Conservation (phyloP, 2,888 invertebrate genomes). For the Drosophila cognata region DNA sequence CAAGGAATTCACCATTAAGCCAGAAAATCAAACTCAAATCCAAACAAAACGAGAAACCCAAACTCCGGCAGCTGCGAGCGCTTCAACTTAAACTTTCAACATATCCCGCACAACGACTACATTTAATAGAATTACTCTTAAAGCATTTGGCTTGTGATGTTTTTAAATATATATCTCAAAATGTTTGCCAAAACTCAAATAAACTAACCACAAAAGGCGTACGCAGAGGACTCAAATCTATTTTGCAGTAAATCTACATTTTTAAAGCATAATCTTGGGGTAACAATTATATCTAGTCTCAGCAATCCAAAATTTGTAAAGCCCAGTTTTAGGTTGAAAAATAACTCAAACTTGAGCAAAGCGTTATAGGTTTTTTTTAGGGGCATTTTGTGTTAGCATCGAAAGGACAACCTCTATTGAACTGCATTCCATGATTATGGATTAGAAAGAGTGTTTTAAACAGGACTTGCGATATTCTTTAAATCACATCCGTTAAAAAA, state of each 20-base stretch:
- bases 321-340: no score
- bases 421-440: not conserved
- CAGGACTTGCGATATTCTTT: no score
- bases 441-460: no score
- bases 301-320: no score
- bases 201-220: slow-evolving; percentile 12
- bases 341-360: not conserved
- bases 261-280: not conserved
- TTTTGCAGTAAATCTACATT: not conserved
- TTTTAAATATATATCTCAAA: slow-evolving; percentile 18
- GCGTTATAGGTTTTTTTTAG: no score
- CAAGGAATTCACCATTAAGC: slow-evolving; percentile 24
- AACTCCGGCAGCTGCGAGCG: slow-evolving; percentile 4
- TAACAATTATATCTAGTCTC: not conserved
- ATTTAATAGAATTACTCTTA: slow-evolving; percentile 9
- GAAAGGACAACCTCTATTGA: not conserved
- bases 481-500: no score
- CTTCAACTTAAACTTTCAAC: slow-evolving; percentile 12
- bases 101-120: slow-evolving; percentile 14
- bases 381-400: not conserved
- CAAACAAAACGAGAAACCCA: not conserved
- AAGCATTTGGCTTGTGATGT: slow-evolving; percentile 28
- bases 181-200: slow-evolving; percentile 9
- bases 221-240: not conserved
- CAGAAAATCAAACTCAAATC: slow-evolving; percentile 15